These are phyloP conservation scores for Astreopora myriophthalma DNA, from an alignment of 64 coral and sea anemone species.

Conservation along the genomic window DNA sequence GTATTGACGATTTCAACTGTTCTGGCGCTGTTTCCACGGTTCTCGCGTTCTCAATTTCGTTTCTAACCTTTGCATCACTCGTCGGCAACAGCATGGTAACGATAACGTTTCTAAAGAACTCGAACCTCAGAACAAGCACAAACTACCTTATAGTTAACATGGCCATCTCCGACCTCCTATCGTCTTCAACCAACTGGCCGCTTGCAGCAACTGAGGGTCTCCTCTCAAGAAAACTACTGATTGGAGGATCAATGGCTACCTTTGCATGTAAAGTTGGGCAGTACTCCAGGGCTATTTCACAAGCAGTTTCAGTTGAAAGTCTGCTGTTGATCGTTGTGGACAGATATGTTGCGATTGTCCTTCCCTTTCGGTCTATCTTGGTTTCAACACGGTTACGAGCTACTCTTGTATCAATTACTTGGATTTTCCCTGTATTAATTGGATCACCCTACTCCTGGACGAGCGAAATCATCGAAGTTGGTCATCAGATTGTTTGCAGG, in stretches of 20 bases:
- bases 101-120: background rate
- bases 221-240: background rate
- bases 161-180: background rate
- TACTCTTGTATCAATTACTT: background rate
- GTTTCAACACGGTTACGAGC: background rate
- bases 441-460: background rate
- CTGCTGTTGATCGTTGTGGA: background rate
- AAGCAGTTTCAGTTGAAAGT: background rate
- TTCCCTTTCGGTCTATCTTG: background rate
- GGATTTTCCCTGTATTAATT: background rate
- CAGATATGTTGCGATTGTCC: slow-evolving; percentile 4
- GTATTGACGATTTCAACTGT: background rate
- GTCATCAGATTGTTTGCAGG: background rate
- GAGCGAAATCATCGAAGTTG: background rate
- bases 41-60: background rate
- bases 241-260: background rate
- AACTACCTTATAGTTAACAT: slow-evolving; percentile 24
- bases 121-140: background rate
- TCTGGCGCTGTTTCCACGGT: background rate
- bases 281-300: background rate
- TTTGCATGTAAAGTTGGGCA: background rate
- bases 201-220: background rate
- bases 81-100: background rate
- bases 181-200: background rate
- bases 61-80: background rate